Evolutionary conservation across 2,113 vertebrate genomes (phyloP), one percentile per base, ranked within the genome.

Genomic region (Cebidichthys violaceus): DNA sequence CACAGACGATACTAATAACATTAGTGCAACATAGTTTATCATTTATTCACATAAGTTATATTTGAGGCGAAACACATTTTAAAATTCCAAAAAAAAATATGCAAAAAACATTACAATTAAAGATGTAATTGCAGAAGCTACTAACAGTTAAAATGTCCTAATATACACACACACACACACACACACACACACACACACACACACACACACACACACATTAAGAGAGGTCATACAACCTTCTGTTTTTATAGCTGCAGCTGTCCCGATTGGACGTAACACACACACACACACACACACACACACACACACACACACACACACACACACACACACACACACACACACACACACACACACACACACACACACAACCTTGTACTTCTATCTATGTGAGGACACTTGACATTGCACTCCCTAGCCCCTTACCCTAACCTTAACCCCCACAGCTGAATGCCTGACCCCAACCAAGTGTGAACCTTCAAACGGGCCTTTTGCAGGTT

Each of bases 221-320:
- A 54, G 6, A 37, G 27, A 41, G 67, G 77, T 77, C 77, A 81
- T 37, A 27, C 31, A 45, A 79, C 22, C 4, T 10, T 80, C 64
- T 88, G 84, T 86, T 92, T 88, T 88, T 74, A 81, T 84, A 84
- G 85, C 89, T 92, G 91, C 90, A 92, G 90, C 90, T 90, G 90
- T 90, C 77, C 24, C 2, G 20, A 69, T 33, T 60, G 54, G 66
- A 82, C 20, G 24, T 29, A 62, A 81, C 64, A 67, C n/a, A 57
- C 59, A 61, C 17, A 70, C 70, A 57, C 72, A 47, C 57, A 79
- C 61, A 72, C 31, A 59, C 64, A 57, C 33, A 74, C n/a, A 57
- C 59, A 61, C 17, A 70, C 70, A 57, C 72, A 47, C 57, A 79
- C 61, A 72, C 31, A 59, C 64, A 57, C 33, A 74, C n/a, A 57